These are phyloP conservation scores for Parazoanthus swiftii DNA, from an alignment of 92 coral and sea anemone genomes.

Conservation along the genomic window DNA sequence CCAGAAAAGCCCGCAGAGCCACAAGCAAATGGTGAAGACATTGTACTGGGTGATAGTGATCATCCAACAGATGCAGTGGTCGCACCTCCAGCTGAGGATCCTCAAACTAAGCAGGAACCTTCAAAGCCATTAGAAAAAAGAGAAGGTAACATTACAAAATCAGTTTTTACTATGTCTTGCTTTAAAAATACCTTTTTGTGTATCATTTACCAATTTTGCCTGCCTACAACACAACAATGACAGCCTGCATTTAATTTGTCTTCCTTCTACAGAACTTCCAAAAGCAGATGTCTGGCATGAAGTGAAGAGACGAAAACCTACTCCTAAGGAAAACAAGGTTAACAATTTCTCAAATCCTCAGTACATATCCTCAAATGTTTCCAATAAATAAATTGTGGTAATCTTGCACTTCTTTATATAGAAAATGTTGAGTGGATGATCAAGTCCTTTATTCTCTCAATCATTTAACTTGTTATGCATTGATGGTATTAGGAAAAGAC, in stretches of 20 bases:
- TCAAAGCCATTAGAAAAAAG: conserved; percentile 21
- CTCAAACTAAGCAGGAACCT: neutral
- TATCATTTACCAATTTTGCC: too few relatives aligned
- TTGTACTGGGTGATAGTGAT: neutral
- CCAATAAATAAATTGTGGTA: too few relatives aligned
- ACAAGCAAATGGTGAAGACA: conserved; percentile 17
- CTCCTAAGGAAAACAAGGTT: conserved; percentile 72
- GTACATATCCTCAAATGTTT: too few relatives aligned
- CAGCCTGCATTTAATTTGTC: neutral
- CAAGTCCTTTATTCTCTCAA: too few relatives aligned
- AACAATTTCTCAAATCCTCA: neutral
- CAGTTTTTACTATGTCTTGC: neutral
- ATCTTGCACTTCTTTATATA: too few relatives aligned
- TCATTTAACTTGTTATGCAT: too few relatives aligned
- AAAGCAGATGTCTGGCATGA: conserved; percentile 82
- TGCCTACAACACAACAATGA: too few relatives aligned
- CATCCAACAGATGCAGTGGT: neutral
- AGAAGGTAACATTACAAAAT: neutral
- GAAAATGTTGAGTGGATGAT: too few relatives aligned
- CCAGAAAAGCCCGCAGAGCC: neutral
- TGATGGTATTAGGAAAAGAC: too few relatives aligned
- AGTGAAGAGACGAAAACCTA: conserved; percentile 84
- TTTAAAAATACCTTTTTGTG: neutral
- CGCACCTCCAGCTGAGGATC: neutral
- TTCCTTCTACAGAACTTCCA: conserved; percentile 24